phyloP scores from a whole-genome alignment of 92 coral and sea anemone genomes.

The Plumapathes pennacea region DNA sequence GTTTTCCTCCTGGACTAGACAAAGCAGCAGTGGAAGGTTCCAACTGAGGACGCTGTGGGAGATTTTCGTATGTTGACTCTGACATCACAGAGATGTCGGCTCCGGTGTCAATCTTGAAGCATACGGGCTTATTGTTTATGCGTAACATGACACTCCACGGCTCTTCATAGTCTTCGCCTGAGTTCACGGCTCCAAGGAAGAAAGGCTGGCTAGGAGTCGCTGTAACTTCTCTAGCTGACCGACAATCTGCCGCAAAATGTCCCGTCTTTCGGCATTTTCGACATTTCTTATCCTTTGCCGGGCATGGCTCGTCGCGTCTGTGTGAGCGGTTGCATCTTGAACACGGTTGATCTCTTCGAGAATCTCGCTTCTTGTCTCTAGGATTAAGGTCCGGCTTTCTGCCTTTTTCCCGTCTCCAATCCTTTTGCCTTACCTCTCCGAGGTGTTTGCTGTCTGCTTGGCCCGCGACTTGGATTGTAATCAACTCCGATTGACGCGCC shows the following conservation, averaged over 20 bases:
- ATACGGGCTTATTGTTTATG: slow-evolving; percentile 14
- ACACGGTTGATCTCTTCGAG: slow-evolving; percentile 8
- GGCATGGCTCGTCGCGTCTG: neutral
- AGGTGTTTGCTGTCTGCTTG: slow-evolving; percentile 23
- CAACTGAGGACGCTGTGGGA: slow-evolving; percentile 22
- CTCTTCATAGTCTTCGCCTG: slow-evolving; percentile 8
- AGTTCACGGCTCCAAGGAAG: slow-evolving; percentile 34
- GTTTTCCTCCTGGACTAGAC: slow-evolving; percentile 31
- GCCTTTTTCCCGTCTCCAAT: neutral
- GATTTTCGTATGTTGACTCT: slow-evolving; percentile 17
- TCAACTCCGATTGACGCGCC: slow-evolving; percentile 43
- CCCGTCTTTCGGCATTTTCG: slow-evolving; percentile 32
- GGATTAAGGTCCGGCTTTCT: slow-evolving; percentile 2
- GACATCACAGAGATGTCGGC: slow-evolving; percentile 48
- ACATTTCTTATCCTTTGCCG: slow-evolving; percentile 42
- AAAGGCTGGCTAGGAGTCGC: slow-evolving; percentile 6
- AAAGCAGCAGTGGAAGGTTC: slow-evolving; percentile 12
- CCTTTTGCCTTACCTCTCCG: slow-evolving; percentile 17
- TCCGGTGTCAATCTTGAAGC: slow-evolving; percentile 49
- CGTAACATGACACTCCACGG: slow-evolving; percentile 43
- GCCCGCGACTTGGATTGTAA: slow-evolving; percentile 30
- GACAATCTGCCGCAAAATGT: slow-evolving; percentile 47
- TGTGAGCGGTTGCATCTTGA: slow-evolving; percentile 23
- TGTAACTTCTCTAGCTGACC: slow-evolving; percentile 41
- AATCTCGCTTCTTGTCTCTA: slow-evolving; percentile 7